Percentiles rank a stretch among this genome's conserved stretches.
phyloP scores from a whole-genome alignment of 37 sponge, comb jelly and placozoan species.

The Amphimedon queenslandica region DNA sequence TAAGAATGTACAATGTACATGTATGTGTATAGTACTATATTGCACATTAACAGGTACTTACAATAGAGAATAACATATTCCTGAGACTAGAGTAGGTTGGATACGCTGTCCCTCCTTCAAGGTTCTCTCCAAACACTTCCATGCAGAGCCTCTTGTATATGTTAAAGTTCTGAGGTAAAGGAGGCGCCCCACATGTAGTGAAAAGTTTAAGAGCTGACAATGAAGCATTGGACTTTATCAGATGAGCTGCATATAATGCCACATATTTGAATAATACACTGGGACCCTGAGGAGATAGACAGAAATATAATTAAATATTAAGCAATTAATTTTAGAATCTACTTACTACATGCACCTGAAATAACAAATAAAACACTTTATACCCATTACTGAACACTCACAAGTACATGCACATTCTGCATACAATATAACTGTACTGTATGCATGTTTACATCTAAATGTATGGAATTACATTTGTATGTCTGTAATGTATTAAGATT shows the following conservation, averaged over 20 bases:
- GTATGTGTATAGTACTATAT: too few species aligned
- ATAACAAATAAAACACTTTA: not conserved
- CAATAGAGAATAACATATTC: constrained; percentile 65
- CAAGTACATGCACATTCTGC: too few species aligned
- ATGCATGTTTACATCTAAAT: too few species aligned
- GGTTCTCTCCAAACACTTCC: constrained; percentile 52
- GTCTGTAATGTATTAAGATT: too few species aligned
- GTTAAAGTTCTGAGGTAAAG: constrained; percentile 92
- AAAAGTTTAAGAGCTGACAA: constrained; percentile 89
- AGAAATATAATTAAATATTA: not conserved
- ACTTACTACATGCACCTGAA: not conserved
- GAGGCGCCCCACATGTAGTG: constrained; percentile 83
- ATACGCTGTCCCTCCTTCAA: constrained; percentile 61
- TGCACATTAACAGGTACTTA: too few species aligned
- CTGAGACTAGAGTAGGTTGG: constrained; percentile 70
- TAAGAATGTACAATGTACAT: too few species aligned
- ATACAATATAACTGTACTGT: too few species aligned
- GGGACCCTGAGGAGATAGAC: constrained; percentile 51
- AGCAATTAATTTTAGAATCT: not conserved
- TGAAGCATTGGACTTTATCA: constrained; percentile 78
- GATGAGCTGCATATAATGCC: constrained; percentile 91
- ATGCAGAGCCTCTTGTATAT: constrained; percentile 88
- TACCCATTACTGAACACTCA: too few species aligned
- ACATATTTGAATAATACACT: constrained; percentile 89
- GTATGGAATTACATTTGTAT: too few species aligned